These are phyloP conservation scores for Drosophila robusta DNA, from an alignment of 2,888 invertebrate genomes.

Conservation along the genomic window DNA sequence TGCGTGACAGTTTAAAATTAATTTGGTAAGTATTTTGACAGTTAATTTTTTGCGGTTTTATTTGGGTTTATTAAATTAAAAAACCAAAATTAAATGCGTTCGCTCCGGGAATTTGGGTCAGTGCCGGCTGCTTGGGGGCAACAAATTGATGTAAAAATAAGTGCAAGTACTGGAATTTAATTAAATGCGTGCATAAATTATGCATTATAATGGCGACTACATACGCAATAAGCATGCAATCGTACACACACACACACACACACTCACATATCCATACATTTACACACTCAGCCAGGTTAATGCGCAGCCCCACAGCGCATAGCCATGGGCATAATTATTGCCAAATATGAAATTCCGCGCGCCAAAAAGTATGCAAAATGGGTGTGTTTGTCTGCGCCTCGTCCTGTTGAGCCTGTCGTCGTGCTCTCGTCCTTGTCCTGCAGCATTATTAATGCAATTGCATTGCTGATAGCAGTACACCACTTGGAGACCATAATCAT, in stretches of 20 bases:
- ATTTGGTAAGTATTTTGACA: slow-evolving; percentile 56
- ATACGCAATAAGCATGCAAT: slow-evolving; percentile 10
- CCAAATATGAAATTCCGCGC: slow-evolving; percentile 71
- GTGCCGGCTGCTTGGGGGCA: not conserved
- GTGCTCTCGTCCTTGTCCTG: slow-evolving; percentile 33
- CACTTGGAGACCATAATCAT: slow-evolving; percentile 50
- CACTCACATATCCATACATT: slow-evolving; percentile 6
- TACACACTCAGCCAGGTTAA: slow-evolving; percentile 12
- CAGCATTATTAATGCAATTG: slow-evolving; percentile 72
- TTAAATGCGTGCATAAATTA: slow-evolving; percentile 80
- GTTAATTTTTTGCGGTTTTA: slow-evolving; percentile 51
- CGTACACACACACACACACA: not conserved
- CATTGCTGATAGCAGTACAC: slow-evolving; percentile 36
- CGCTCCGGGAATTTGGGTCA: slow-evolving; percentile 59
- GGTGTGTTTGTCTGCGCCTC: slow-evolving; percentile 10
- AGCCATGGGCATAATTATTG: slow-evolving; percentile 65
- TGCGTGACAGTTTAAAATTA: slow-evolving; percentile 39
- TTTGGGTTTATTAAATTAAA: slow-evolving; percentile 58
- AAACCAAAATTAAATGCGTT: slow-evolving; percentile 39
- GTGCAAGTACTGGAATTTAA: slow-evolving; percentile 75
- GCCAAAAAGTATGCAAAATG: slow-evolving; percentile 64
- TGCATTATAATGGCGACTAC: slow-evolving; percentile 66
- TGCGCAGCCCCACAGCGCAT: slow-evolving; percentile 7
- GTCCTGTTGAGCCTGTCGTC: slow-evolving; percentile 23
- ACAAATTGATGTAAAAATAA: slow-evolving; percentile 46